Conservation (phyloP, 2,113 vertebrate species). For the Engraulis encrasicolus region DNA sequence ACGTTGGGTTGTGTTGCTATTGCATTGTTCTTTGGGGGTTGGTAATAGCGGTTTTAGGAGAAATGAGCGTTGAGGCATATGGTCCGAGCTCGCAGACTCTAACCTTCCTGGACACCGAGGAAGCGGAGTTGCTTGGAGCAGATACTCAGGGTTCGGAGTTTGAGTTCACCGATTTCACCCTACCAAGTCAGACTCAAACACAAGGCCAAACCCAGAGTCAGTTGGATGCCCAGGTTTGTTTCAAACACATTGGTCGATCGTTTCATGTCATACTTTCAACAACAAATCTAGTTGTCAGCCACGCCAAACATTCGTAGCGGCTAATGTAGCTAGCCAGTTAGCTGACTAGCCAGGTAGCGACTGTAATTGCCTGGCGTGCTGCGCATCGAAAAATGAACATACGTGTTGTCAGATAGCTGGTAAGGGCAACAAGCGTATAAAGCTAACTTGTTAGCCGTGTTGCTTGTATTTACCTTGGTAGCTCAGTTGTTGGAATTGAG, state of each 20-base stretch:
- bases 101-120: constrained; percentile 95
- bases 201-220: constrained; percentile 82
- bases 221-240: constrained; percentile 76
- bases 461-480: neutral
- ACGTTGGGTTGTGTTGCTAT: neutral
- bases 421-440: neutral
- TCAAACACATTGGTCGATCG: neutral
- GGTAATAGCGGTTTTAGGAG: constrained; percentile 1
- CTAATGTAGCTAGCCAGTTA: neutral
- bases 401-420: neutral
- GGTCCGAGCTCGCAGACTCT: constrained; percentile 97
- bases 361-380: constrained; percentile 35
- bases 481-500: no score
- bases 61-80: constrained; percentile 95
- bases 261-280: neutral
- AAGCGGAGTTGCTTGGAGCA: constrained; percentile 92
- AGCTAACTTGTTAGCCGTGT: neutral
- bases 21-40: neutral
- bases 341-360: neutral
- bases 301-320: neutral
- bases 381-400: constrained; percentile 17
- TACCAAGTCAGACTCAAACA: constrained; percentile 93
- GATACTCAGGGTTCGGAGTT: constrained; percentile 96
- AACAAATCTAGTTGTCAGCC: neutral
- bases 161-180: constrained; percentile 95